Conservation (phyloP, 2,888 invertebrate genomes). For the Andrena dorsata region DNA sequence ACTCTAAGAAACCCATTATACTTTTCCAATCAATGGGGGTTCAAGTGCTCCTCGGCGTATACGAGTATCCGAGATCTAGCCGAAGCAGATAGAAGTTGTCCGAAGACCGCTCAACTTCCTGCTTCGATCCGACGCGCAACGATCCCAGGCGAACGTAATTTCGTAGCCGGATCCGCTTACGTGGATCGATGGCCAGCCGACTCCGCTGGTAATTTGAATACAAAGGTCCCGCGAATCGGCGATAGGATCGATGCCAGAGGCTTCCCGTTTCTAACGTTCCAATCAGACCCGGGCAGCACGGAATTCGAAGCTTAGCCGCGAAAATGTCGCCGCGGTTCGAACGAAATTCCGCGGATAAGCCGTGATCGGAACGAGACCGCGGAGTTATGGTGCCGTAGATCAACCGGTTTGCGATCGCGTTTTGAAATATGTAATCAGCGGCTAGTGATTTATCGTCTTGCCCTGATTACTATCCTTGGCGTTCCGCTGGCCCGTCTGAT, state of each 20-base stretch:
- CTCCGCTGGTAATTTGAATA: constrained; percentile 49
- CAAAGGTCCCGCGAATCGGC: constrained; percentile 39
- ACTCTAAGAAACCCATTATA: neutral
- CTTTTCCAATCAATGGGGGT: neutral
- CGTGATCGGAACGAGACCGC: constrained; percentile 23
- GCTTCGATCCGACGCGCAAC: neutral
- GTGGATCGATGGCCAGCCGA: constrained; percentile 36
- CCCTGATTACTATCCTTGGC: constrained; percentile 79
- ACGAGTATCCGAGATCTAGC: neutral
- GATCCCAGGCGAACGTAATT: constrained; percentile 38
- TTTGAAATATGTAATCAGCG: constrained; percentile 83
- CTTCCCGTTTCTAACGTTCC: constrained; percentile 52
- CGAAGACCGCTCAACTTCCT: neutral
- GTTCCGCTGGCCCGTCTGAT: constrained; percentile 50
- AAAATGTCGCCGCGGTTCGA: neutral
- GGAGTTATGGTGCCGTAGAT: constrained; percentile 81
- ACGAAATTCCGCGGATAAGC: constrained; percentile 22
- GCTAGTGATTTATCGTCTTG: constrained; percentile 79
- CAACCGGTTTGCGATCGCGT: constrained; percentile 79
- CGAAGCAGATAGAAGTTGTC: neutral
- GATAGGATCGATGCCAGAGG: constrained; percentile 41
- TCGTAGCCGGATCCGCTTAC: constrained; percentile 25
- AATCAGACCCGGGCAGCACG: constrained; percentile 2
- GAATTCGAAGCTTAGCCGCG: constrained; percentile 19
- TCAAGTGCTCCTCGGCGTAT: neutral